These are phyloP conservation scores for Chaitophorus viminalis DNA, from an alignment of 2,888 invertebrate species.

Conservation along the genomic window DNA sequence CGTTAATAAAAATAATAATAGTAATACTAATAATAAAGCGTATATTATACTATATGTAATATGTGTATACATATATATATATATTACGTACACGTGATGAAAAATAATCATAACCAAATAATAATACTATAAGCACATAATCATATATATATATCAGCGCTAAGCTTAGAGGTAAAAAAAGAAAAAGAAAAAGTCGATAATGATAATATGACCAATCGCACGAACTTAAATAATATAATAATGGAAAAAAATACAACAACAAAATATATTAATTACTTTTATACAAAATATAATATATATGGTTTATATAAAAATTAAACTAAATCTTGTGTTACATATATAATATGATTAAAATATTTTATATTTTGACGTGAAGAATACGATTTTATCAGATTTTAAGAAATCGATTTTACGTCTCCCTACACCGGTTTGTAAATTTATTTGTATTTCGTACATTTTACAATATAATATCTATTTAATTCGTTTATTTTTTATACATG, in stretches of 20 bases:
- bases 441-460: not conserved
- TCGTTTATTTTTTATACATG: too few species aligned
- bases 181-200: not conserved
- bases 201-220: conserved; percentile 7
- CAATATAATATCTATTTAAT: not conserved
- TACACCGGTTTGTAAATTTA: conserved; percentile 14
- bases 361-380: conserved; percentile 2
- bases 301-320: conserved; percentile 11
- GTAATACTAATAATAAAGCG: not conserved
- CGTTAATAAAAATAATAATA: not conserved
- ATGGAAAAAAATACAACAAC: conserved; percentile 20
- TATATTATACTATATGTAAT: not conserved
- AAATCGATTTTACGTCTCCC: conserved; percentile 32
- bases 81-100: not conserved
- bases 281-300: not conserved
- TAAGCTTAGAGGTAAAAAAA: not conserved
- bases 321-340: not conserved
- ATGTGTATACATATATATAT: too few species aligned
- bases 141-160: not conserved
- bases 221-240: conserved; percentile 6
- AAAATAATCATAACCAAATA: too few species aligned
- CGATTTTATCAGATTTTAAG: too few species aligned
- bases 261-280: conserved; percentile 39
- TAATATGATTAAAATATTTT: not conserved
- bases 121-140: too few species aligned